Evolutionary conservation across 2,888 invertebrate genomes (phyloP).

Genomic region (Drosophila niveifrons): DNA sequence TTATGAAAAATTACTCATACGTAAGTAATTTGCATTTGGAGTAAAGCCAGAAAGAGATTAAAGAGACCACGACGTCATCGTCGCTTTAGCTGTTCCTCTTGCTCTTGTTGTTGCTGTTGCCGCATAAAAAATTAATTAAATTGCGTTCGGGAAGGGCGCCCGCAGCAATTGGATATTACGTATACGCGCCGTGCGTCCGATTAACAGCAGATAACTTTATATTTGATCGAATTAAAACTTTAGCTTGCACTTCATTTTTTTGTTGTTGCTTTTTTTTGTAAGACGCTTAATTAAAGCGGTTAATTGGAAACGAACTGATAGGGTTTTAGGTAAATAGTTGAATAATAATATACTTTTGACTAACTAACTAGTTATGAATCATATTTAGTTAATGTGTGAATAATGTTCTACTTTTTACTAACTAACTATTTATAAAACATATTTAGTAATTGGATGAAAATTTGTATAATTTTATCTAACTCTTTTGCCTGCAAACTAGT

Average conservation of each 20-base stretch:
- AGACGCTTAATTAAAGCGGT: background rate
- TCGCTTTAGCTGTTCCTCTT: background rate
- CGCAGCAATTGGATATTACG: constrained; percentile 14
- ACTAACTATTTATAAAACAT: no score
- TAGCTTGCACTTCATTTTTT: background rate
- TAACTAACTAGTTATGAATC: no score
- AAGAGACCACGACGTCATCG: constrained; percentile 15
- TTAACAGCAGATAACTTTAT: background rate
- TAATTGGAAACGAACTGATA: background rate
- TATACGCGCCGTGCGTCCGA: constrained; percentile 8
- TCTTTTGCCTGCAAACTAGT: no score
- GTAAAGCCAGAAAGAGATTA: constrained; percentile 50
- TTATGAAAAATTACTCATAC: constrained; percentile 72
- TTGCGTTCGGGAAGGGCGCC: background rate
- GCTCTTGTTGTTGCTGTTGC: background rate
- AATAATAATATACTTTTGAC: no score
- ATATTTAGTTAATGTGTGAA: no score
- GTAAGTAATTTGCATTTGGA: constrained; percentile 70
- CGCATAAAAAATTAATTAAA: constrained; percentile 31
- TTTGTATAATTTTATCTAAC: no score
- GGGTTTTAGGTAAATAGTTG: no score
- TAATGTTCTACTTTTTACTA: no score
- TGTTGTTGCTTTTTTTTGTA: no score
- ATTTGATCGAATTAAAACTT: constrained; percentile 1
- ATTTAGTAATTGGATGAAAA: no score